A percentile compares a stretch with the other conserved stretches of the same genome.
Evolutionary conservation across 2,797 vertebrate genomes (phyloP).

Genomic region (Leptoclinus maculatus): DNA sequence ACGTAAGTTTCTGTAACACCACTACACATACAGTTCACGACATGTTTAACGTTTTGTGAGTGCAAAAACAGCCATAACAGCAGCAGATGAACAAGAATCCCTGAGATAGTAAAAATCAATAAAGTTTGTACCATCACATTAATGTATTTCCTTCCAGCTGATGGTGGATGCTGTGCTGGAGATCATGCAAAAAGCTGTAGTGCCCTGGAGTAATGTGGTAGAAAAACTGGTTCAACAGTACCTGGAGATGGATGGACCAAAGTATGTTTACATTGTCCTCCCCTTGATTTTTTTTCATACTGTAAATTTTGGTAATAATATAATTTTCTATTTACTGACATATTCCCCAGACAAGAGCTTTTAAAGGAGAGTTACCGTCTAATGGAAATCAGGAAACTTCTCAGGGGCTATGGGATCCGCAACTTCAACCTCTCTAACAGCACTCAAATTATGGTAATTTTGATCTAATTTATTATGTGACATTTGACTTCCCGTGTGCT

Average conservation of each 20-base stretch:
- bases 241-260: slow-evolving; percentile 92
- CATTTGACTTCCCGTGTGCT: not conserved
- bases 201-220: slow-evolving; percentile 93
- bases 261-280: slow-evolving; percentile 81
- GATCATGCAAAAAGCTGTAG: slow-evolving; percentile 93
- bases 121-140: not conserved
- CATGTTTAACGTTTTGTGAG: not conserved
- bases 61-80: not conserved
- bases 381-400: slow-evolving; percentile 96
- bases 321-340: not conserved
- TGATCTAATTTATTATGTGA: not conserved
- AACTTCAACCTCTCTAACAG: slow-evolving; percentile 90
- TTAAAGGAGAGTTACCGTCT: slow-evolving; percentile 92
- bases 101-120: not conserved
- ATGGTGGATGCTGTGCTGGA: slow-evolving; percentile 95
- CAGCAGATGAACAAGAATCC: not conserved
- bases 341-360: slow-evolving; percentile 87
- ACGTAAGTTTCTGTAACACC: slow-evolving; percentile 84
- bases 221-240: slow-evolving; percentile 93
- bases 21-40: not conserved
- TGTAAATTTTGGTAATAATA: not conserved
- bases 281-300: not conserved
- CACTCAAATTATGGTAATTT: slow-evolving; percentile 88
- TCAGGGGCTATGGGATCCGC: slow-evolving; percentile 93
- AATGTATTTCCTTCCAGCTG: slow-evolving; percentile 80